A percentile compares a stretch with the other conserved stretches of the same genome.
Evolutionary conservation across 2,888 invertebrate genomes (phyloP).

Genomic region (Coelogynopora nodosa): DNA sequence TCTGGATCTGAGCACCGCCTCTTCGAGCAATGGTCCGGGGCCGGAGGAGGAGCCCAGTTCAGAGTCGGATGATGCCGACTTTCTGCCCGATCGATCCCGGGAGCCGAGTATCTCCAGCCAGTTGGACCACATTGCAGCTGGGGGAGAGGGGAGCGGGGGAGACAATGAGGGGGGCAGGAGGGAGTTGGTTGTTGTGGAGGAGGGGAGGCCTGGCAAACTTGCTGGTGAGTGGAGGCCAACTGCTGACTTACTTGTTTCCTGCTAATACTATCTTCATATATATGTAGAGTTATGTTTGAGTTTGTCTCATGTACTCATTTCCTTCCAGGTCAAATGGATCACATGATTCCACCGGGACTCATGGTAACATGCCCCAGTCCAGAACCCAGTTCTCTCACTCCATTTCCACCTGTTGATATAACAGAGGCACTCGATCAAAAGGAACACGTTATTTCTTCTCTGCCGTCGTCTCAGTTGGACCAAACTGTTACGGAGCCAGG

Average conservation of each 20-base stretch:
- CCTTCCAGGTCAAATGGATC: neutral
- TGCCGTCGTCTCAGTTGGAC: neutral
- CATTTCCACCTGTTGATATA: neutral
- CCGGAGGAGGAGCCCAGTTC: neutral
- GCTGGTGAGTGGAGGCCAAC: neutral
- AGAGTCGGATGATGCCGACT: neutral
- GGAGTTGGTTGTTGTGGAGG: neutral
- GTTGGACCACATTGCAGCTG: neutral
- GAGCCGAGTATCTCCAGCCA: neutral
- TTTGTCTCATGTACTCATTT: too few relatives aligned
- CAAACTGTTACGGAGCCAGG: too few relatives aligned
- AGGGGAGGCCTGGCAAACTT: too few relatives aligned
- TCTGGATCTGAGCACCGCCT: neutral
- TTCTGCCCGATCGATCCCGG: neutral
- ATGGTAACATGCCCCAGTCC: neutral
- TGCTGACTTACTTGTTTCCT: neutral
- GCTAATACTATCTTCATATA: neutral
- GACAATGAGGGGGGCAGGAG: neutral
- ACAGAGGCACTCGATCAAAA: neutral
- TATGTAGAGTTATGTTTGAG: too few relatives aligned
- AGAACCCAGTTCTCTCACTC: neutral
- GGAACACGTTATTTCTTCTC: neutral
- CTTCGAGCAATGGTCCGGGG: neutral
- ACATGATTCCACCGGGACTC: neutral
- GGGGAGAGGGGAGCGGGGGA: neutral